A percentile compares a stretch with the other conserved stretches of the same genome.
Conservation (phyloP, 2,797 vertebrate species). For the Thaleichthys pacificus region DNA sequence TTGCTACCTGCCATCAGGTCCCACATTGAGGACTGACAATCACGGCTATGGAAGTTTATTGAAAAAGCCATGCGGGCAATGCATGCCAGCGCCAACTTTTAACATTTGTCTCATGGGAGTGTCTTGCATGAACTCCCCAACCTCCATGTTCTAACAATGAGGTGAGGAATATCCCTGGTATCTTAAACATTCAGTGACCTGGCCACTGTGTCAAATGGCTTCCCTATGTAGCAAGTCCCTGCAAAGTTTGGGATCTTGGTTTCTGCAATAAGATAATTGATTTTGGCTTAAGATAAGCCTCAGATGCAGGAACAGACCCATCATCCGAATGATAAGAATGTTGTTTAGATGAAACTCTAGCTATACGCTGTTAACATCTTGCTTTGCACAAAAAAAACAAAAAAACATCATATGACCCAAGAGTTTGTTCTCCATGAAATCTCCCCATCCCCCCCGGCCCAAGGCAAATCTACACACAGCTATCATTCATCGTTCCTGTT, state of each 20-base stretch:
- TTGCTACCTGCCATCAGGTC: no score
- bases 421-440: slow-evolving; percentile 2
- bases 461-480: background rate
- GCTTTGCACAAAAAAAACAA: background rate
- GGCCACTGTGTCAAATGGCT: background rate
- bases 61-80: background rate
- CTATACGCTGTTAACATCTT: no score
- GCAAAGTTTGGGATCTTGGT: background rate
- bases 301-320: background rate
- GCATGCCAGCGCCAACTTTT: background rate
- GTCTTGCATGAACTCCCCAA: background rate
- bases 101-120: background rate
- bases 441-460: no score
- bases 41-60: background rate
- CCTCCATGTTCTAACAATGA: background rate
- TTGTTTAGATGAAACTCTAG: no score
- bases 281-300: background rate
- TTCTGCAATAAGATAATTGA: no score
- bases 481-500: no score
- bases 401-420: slow-evolving; percentile 15
- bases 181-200: slow-evolving; percentile 16
- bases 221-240: background rate
- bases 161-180: slow-evolving; percentile 12
- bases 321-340: no score
- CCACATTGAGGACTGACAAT: background rate